Evolutionary conservation across 2,888 invertebrate genomes (phyloP), one percentile per base, ranked within the genome.

Genomic region (Campopleginae sp.): DNA sequence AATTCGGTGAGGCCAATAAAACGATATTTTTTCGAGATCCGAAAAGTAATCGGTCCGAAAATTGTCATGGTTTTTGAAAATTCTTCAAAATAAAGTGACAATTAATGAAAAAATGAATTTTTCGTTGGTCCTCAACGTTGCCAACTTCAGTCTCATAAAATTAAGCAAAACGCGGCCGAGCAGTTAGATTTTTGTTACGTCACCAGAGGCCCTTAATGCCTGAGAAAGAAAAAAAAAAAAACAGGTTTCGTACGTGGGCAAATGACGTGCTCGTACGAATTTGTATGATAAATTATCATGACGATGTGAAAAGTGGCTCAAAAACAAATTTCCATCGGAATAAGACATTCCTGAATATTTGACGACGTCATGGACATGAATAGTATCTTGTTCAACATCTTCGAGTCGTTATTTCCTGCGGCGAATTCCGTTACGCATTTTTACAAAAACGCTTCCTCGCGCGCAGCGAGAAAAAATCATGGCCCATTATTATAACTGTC

Each of bases 401-500:
- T 78, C 14, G n/a, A 23, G 23, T 65, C 27, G 51, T 81, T 82
- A 46, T 58, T 79, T 71, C 46, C 58, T 76, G 27, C 58, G 27
- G 31, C 70, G 12, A 76, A 85, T 76, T 82, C 85, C 85, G 85
- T 85, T 85, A 85, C 74, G 76, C 70, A 75, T 82, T 76, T 54
- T 31, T 66, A 27, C 38, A 65, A 42, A 44, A 68, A 51, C 65
- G 54, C 58, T 76, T 82, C 72, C 71, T 44, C 42, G 38, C 71
- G 33, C 42, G 38, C 38, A 14, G 58, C 51, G 46, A 61, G 51
- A 75, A 19, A 81, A 51, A 77, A 84, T 33, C 58, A 12, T 61
- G 44, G 38, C n/a, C 65, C 75, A 85, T 85, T 82, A 85, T 85
- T 85, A 85, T 85, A 85, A 85, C 85, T 85, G 85, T 85, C 75